Evolutionary conservation across 1,140 invertebrate species (phyloP), one percentile per base, ranked within the genome.

Genomic region (Polypedilum vanderplanki): DNA sequence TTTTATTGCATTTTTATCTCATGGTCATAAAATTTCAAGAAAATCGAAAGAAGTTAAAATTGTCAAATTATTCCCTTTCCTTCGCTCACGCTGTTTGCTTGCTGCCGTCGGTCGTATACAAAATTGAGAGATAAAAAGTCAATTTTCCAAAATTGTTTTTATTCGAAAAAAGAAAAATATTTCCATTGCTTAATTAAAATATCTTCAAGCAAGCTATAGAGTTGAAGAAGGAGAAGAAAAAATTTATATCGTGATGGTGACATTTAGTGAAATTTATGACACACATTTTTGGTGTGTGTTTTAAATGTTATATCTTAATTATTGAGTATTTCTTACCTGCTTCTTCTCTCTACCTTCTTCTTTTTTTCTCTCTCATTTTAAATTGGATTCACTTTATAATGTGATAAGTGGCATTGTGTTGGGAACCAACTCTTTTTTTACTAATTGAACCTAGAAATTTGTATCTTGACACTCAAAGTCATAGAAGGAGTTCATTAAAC

Each of bases 241-340:
- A 57, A 15, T 4, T 15, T 57, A 33, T 33, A 57, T 57, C 46
- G 46, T 57, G 46, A 10, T 70, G 65, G 65, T 70, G 65, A 70
- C 65, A 70, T 70, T 70, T 70, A 70, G 17, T 22, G 65, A 70
- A 70, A 70, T 70, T 70, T 70, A 70, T 70, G 65, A 70, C 65
- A 70, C 65, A 70, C 65, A 70, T 70, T 70, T 20, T 18, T 18
- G 65, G 65, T 70, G 65, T 70, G 20, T 70, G 20, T 70, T 70
- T 57, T 70, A 70, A 70, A 18, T 20, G 65, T 22, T 20, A 70
- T 70, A 70, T 70, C 65, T 70, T 70, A 70, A 70, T 70, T 70
- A 70, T 70, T 70, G 20, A 9, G 17, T 70, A 12, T 70, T 70
- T 70, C 65, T 70, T 70, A 70, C 65, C 65, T 70, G 65, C 20